Evolutionary conservation across 1,140 invertebrate genomes (phyloP).

Genomic region (Caenorhabditis briggsae): DNA sequence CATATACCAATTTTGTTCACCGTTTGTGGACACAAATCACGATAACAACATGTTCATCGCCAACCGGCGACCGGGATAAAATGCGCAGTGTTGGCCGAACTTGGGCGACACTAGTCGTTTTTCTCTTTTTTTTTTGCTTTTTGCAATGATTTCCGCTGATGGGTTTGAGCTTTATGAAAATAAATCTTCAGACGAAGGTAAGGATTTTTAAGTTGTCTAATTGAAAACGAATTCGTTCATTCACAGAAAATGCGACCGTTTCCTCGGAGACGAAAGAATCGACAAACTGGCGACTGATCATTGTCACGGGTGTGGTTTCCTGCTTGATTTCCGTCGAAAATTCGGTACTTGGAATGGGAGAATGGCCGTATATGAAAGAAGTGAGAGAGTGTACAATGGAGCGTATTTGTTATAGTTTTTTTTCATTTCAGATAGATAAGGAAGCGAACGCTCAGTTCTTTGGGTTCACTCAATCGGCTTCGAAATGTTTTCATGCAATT

Average conservation of each 20-base stretch:
- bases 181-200: background rate
- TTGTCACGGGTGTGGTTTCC: constrained; percentile 1
- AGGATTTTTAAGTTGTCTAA: no score
- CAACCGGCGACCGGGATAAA: background rate
- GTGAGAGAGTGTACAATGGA: background rate
- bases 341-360: constrained; percentile 23
- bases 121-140: background rate
- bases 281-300: constrained; percentile 10
- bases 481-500: background rate
- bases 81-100: background rate
- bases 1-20: background rate
- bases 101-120: background rate
- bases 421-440: constrained; percentile 5
- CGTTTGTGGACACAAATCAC: constrained; percentile 9
- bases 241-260: no score
- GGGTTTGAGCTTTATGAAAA: background rate
- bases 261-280: background rate
- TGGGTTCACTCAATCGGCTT: background rate
- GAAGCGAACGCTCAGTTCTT: background rate
- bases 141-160: background rate
- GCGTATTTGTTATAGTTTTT: background rate
- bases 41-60: background rate
- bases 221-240: background rate
- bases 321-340: constrained; percentile 24
- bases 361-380: constrained; percentile 28